Base-by-base conservation (phyloP, 2,113 vertebrate genomes). In the Sapajus apella region DNA sequence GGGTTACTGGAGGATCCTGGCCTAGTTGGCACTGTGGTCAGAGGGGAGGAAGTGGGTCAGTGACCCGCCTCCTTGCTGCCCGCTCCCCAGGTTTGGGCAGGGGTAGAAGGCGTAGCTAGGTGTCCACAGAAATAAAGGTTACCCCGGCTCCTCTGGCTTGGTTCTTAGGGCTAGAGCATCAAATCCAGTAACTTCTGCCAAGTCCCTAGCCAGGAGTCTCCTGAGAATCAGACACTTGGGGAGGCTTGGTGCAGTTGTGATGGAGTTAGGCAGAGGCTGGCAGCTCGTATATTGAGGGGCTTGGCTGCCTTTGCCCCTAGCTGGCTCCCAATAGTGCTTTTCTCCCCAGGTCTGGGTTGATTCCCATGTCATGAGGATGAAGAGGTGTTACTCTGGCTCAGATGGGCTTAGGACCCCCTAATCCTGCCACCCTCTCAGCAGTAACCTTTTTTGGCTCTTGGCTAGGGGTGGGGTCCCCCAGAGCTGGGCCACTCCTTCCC, bases 1-100 rank as follows among this genome's bases (percentile, higher is more conserved):
- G 96, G 95, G 76, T 94, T 87, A 50, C 94, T 93, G 35, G 75
- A 96, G 56, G 47, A 91, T 91, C 81, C 84, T 97, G 95, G 97
- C 92, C 97, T 95, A 97, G 90, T 96, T 97, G 97, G 95, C 96
- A 96, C 45, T 6, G 1, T 64, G 92, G 94, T 92, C 76, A 84
- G 87, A 96, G 94, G 84, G 92, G 87, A 95, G 76, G 94, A 97
- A 97, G 76, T 97, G 92, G 95, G 94, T 96, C 90, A 92, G 84
- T 92, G 96, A 97, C 90, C 89, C 87, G 83, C 64, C 90, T 92
- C 68, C 81, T 91, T 25, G 86, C 61, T 58, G 9, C 50, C 73
- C 0, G 20, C 47, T 79, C 92, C 97, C 96, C 72, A 37, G 43
- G 58, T 80, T 55, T 70, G 73, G 64, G 50, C 64, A 50, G 25